Evolutionary conservation across 2,797 vertebrate species (phyloP), one percentile per base, ranked within the genome.

Genomic region (Tapera naevia): DNA sequence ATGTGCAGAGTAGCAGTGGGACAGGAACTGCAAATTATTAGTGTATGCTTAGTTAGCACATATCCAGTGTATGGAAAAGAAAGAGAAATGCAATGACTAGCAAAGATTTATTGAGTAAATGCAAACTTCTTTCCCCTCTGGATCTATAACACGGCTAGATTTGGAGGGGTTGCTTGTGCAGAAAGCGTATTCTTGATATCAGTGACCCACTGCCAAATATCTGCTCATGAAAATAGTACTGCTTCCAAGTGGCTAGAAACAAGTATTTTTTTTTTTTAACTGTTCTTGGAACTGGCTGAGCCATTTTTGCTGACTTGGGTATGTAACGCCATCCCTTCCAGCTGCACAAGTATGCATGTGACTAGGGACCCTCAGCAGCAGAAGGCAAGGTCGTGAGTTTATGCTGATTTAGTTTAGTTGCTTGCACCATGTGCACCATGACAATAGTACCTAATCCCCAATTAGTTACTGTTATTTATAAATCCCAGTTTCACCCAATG

Each of bases 281-380:
- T 43, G 17, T 94, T 94, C 86, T 90, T 94, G 85, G 86, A 94
- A 94, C 84, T 69, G 66, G 24, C 82, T 51, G 82, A 72, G 58
- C 88, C 66, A 17, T 86, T 95, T 96, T 92, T 95, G 80, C 93
- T 95, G 86, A 79, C 80, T 88, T 88, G 56, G 62, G 51, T 93
- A 54, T 89, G 88, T 80, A 84, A 70, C 41, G 58, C 54, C 84
- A 48, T 91, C 37, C 73, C 51, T 89, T 81, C 54, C 91, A 90
- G 82, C 70, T 91, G 89, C 73, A 70, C 30, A 89, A 91, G 66
- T 65, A 14, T 56, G 58, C 66, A 43, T 90, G 88, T 91, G 80
- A 86, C 80, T 86, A 39, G 92, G 76, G 95, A 91, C 54, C 58
- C 80, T 94, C 82, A 64, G 50, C 51, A 79, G 46, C 8, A 3